These are phyloP conservation scores for Amazonetta brasiliensis DNA, from an alignment of 2,797 vertebrate genomes.

Conservation along the genomic window DNA sequence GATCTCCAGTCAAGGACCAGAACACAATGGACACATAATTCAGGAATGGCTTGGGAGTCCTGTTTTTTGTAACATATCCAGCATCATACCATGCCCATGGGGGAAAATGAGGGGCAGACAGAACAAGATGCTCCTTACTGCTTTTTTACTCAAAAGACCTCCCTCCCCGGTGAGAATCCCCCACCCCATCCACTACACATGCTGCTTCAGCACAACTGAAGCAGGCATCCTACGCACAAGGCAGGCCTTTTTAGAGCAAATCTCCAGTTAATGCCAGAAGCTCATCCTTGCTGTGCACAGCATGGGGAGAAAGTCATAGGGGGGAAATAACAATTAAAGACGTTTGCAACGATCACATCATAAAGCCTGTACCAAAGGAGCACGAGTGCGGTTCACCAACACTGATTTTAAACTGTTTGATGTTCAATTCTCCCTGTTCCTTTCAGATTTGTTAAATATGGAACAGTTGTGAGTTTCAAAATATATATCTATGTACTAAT, in stretches of 20 bases:
- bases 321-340: neutral
- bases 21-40: neutral
- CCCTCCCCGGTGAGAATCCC: neutral
- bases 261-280: neutral
- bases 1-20: neutral
- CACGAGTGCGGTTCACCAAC: neutral
- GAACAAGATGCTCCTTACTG: neutral
- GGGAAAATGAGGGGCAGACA: neutral
- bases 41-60: neutral
- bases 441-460: neutral
- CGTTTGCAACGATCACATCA: neutral
- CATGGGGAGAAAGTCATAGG: neutral
- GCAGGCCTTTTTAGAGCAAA: neutral
- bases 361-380: neutral
- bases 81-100: neutral
- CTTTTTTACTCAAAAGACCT: neutral
- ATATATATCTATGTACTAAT: neutral
- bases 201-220: neutral
- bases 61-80: neutral
- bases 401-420: neutral
- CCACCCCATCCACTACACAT: accelerated
- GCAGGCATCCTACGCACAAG: neutral
- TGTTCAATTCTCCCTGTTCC: neutral
- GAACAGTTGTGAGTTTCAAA: neutral
- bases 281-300: neutral